Conservation (phyloP, 1,140 invertebrate genomes). For the Drosophila tristis region DNA sequence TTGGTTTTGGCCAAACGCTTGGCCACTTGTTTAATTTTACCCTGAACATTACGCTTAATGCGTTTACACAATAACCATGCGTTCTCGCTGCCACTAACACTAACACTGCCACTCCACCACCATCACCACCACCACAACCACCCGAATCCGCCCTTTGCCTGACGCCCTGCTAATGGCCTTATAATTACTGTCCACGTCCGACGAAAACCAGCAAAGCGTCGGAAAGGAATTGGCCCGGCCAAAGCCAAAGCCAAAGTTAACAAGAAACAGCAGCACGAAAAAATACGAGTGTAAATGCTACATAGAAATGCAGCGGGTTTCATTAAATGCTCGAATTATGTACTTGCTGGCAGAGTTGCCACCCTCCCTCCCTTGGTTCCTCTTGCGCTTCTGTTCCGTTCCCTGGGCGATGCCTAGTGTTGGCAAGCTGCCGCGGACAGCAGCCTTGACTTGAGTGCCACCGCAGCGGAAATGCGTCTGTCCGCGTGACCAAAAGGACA, state of each 20-base stretch:
- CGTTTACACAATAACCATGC: conserved; percentile 81
- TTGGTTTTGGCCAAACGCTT: neutral
- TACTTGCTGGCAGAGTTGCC: conserved; percentile 25
- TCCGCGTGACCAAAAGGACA: too few relatives aligned
- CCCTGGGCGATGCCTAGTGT: conserved; percentile 34
- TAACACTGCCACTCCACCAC: neutral
- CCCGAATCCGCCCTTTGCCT: neutral
- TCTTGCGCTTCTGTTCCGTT: conserved; percentile 6
- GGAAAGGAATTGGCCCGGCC: conserved; percentile 51
- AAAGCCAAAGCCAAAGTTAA: conserved; percentile 30
- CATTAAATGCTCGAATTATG: conserved; percentile 72
- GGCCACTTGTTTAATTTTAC: conserved; percentile 70
- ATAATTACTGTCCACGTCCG: conserved; percentile 77
- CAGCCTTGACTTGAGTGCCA: conserved; percentile 41
- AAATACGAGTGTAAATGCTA: conserved; percentile 23
- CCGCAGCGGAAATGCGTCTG: conserved; percentile 31
- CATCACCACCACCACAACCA: too few relatives aligned
- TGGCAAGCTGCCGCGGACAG: conserved; percentile 31
- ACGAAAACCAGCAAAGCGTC: conserved; percentile 52
- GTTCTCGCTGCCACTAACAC: conserved; percentile 11
- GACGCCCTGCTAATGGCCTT: conserved; percentile 74
- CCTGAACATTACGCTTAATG: conserved; percentile 76
- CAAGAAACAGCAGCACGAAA: conserved; percentile 42
- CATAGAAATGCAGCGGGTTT: conserved; percentile 49
- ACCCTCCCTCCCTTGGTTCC: conserved; percentile 24